Base-by-base conservation (phyloP, 1,140 invertebrate species). In the Alviniconcha marisindica region DNA sequence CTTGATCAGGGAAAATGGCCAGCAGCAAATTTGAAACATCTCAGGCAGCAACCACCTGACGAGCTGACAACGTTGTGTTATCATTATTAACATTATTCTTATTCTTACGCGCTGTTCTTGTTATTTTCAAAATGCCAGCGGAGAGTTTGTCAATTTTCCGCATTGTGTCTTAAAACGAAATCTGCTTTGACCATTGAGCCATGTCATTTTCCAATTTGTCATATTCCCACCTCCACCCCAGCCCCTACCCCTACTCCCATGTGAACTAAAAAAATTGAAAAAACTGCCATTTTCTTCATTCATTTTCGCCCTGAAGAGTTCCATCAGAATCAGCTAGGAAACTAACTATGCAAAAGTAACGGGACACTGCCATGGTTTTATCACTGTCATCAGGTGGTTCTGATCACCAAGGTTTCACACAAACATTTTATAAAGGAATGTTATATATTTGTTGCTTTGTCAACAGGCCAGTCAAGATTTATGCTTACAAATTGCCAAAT, bases 401-500 rank as follows among this genome's bases (percentile, higher is more conserved):
- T 40, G 69, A 71, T 71, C 69, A 71, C 69, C 36, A 31, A 18
- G 36, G 15, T 42, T 15, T 5, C 44, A 48, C 44, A 48, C 44
- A 48, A 5, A 48, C 5, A 40, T 71, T 60, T 60, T 60, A 60
- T 60, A 60, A 60, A 60, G 36, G 69, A 36, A 60, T 36, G 69
- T 36, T 71, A 40, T 71, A 33, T 66, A 18, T 12, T 21, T 71
- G 36, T 71, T 33, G 24, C 69, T 71, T 71, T 71, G 40, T 21
- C 38, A 71, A 28, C 33, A 71, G 69, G 69, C 69, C 69, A 71
- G 69, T 71, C 69, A 38, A 69, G 36, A 33, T 36, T 71, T 36
- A 36, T 71, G 69, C 69, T 71, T 71, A 71, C 69, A 71, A 12
- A 33, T 71, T 71, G 69, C 69, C 69, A 71, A 71, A 71, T 71